Base-by-base conservation (phyloP, 1,140 invertebrate species). In the Steinernema feltiae region DNA sequence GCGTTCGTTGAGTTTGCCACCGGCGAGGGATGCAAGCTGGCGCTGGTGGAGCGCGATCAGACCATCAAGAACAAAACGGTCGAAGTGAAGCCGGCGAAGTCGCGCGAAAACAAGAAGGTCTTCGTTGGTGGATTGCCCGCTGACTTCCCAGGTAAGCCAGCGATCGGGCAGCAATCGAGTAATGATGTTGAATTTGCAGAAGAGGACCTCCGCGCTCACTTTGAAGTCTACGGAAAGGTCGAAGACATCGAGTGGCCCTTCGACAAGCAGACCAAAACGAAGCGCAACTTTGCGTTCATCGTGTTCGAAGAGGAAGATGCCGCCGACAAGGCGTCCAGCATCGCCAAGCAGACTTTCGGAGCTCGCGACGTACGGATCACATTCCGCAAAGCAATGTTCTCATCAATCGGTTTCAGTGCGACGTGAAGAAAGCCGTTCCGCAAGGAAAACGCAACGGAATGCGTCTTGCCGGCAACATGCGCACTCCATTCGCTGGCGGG, bases 71-170 rank as follows among this genome's bases (percentile, higher is more conserved):
- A 76, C 74, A 85, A 85, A 48, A 73, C 77, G 24, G 77, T 85
- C 35, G 84, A 85, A 74, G 79, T 85, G 27, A 85, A 85, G 78
- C 85, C 84, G 21, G 84, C 84, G 41, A 85, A 85, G 71, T 84
- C 84, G 1, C 79, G 85, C 27, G 84, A 85, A 76, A 85, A 85
- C 80, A 85, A 85, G 82, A 85, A 85, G 71, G 84, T 85, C 12
- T 85, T 85, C 71, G 85, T 85, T 75, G 84, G 84, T 18, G 84
- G 84, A 27, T 76, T 85, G 18, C 84, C 84, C 12, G 79, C 84
- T 29, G 84, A 85, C 48, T 80, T 73, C 75, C 78, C 81, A 46
- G 81, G 80, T 81, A 31, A 31, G 78, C 30, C 30, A 15, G 27
- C 27, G 12, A 24, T 78, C 24, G 76, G 81, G 7, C 73, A 31